Percentiles rank a stretch among this genome's conserved stretches.
Evolutionary conservation across 2,888 invertebrate species (phyloP).

Genomic region (Amphipoea lucens): DNA sequence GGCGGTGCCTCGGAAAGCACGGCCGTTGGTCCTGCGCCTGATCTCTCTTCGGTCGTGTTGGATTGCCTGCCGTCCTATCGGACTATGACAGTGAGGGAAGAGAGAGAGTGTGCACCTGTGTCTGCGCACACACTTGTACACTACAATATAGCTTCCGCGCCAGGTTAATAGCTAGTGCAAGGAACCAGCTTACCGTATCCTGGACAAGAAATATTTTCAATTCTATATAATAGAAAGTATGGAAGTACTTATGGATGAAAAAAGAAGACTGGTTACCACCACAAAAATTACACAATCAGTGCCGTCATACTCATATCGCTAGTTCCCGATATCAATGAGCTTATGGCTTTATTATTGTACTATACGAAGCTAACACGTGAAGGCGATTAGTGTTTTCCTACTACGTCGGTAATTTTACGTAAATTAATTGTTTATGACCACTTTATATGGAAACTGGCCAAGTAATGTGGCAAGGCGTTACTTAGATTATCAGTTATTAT

Average conservation of each 20-base stretch:
- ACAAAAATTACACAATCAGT: background rate
- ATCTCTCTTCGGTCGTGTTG: no score
- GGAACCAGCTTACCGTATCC: no score
- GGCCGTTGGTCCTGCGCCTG: no score
- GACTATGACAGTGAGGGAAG: no score
- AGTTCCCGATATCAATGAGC: constrained; percentile 9
- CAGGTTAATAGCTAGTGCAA: no score
- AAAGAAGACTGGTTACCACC: background rate
- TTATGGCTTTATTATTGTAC: constrained; percentile 20
- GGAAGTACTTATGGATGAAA: background rate
- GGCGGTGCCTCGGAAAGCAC: no score
- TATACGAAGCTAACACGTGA: constrained; percentile 45
- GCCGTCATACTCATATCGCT: background rate
- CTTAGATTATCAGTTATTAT: constrained; percentile 2
- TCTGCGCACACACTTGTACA: background rate
- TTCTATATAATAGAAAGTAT: background rate
- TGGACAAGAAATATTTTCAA: background rate
- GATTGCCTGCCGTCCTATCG: no score
- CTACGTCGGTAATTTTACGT: constrained; percentile 49
- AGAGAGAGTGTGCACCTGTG: no score
- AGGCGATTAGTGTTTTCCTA: constrained; percentile 54
- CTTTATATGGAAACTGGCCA: constrained; percentile 17
- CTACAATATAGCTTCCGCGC: background rate
- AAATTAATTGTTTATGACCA: constrained; percentile 52
- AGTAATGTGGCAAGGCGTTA: constrained; percentile 21